Evolutionary conservation across 2,113 vertebrate species (phyloP), one percentile per base, ranked within the genome.

Genomic region (Chrysochloris asiatica): DNA sequence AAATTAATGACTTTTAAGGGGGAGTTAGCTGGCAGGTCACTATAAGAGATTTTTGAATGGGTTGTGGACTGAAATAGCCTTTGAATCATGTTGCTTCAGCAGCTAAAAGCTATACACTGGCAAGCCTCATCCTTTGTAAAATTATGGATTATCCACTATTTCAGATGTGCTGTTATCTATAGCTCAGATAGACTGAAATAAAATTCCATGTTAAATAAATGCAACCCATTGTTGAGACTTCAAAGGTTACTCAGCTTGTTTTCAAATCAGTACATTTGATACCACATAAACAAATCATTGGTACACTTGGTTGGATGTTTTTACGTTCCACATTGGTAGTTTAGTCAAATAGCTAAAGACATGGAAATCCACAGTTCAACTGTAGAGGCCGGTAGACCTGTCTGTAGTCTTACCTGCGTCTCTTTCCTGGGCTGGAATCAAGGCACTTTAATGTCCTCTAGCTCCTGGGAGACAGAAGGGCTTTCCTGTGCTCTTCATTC

Each of bases 61-160:
- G 24, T 54, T 3, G 3, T 86, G 59, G 19, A 47, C 9, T 63
- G 54, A 77, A 24, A 41, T 69, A 59, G 41, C 33, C 22, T 94
- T 80, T 71, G 38, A 79, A n/a, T 93, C 36, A 61, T 17, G 75
- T 61, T 52, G 86, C 26, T 21, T 67, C 30, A 84, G n/a, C 43
- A 89, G 21, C 28, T 83, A 78, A 91, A 78, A 89, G 4, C 9
- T 4, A 26, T 52, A 69, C 3, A 75, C 52, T 88, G 65, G 86
- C 2, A 86, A 85, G 47, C 11, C 14, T 88, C 54, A 65, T 30
- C 4, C 56, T 92, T 89, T 48, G 89, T 87, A 77, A 93, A 86
- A 50, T 83, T 14, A 43, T 38, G 52, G 22, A 81, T 88, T 67
- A 82, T 79, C 48, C 48, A 54, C 16, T 73, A 86, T 22, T 86